phyloP scores from a whole-genome alignment of 1,140 invertebrate genomes.

The Ceratitis capitata region DNA sequence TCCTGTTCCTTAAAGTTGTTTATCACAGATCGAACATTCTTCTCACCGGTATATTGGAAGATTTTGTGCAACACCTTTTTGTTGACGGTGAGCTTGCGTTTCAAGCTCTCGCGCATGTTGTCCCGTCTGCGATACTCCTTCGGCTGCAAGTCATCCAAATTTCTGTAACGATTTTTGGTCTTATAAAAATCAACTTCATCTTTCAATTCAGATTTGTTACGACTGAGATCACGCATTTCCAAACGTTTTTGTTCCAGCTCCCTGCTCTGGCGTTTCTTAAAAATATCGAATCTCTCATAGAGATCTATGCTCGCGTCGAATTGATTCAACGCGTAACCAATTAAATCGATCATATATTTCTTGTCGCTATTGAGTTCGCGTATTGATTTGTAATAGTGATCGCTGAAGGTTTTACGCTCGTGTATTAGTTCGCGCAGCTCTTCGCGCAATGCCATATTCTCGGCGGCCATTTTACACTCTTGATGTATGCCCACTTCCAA shows the following conservation, averaged over 20 bases:
- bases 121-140: constrained; percentile 46
- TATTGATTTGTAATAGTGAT: constrained; percentile 42
- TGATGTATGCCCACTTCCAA: constrained; percentile 42
- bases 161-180: constrained; percentile 50
- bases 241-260: constrained; percentile 39
- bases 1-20: constrained; percentile 45
- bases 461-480: constrained; percentile 44
- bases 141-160: constrained; percentile 52
- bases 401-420: constrained; percentile 45
- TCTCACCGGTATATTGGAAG: constrained; percentile 28
- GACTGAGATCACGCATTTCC: constrained; percentile 46
- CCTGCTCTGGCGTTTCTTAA: constrained; percentile 35
- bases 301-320: constrained; percentile 45
- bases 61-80: constrained; percentile 45
- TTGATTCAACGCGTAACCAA: constrained; percentile 44
- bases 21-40: constrained; percentile 43
- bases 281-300: constrained; percentile 45
- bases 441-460: constrained; percentile 41
- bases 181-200: constrained; percentile 54
- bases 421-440: constrained; percentile 42
- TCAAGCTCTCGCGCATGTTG: constrained; percentile 28
- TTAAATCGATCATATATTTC: constrained; percentile 48
- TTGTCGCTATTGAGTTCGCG: constrained; percentile 46
- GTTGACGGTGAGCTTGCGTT: constrained; percentile 45
- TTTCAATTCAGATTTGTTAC: constrained; percentile 55